phyloP scores from a whole-genome alignment of 2,888 invertebrate species.

The Oegoconia quadripuncta region DNA sequence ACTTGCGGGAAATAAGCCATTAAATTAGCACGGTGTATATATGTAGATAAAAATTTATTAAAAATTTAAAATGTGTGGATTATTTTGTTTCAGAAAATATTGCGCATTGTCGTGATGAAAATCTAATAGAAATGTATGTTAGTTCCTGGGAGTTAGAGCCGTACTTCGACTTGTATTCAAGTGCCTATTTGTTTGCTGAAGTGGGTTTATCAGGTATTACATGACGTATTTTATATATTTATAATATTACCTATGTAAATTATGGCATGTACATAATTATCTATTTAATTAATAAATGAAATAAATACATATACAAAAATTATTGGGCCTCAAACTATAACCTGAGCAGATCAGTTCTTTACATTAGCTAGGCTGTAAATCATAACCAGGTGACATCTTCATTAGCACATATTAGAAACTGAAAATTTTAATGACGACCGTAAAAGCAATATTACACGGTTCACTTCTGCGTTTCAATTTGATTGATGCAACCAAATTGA shows the following conservation, averaged over 20 bases:
- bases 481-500: no score
- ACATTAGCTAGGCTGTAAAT: background rate
- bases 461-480: no score
- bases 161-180: constrained; percentile 45
- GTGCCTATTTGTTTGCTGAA: constrained; percentile 61
- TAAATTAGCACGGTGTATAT: background rate
- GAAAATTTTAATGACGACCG: no score
- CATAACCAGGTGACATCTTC: background rate
- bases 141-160: constrained; percentile 63
- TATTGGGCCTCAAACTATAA: no score
- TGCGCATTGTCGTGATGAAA: constrained; percentile 65
- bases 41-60: constrained; percentile 1
- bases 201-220: constrained; percentile 45
- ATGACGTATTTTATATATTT: constrained; percentile 18
- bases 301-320: background rate
- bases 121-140: constrained; percentile 55
- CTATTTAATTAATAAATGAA: no score
- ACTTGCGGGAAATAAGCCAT: no score
- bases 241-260: background rate
- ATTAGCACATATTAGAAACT: constrained; percentile 3
- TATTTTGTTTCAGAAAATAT: constrained; percentile 63
- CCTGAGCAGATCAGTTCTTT: no score
- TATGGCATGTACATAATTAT: no score
- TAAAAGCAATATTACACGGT: no score
- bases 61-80: background rate